Evolutionary conservation across 2,113 vertebrate genomes (phyloP).

Genomic region (Nerophis lumbriciformis): DNA sequence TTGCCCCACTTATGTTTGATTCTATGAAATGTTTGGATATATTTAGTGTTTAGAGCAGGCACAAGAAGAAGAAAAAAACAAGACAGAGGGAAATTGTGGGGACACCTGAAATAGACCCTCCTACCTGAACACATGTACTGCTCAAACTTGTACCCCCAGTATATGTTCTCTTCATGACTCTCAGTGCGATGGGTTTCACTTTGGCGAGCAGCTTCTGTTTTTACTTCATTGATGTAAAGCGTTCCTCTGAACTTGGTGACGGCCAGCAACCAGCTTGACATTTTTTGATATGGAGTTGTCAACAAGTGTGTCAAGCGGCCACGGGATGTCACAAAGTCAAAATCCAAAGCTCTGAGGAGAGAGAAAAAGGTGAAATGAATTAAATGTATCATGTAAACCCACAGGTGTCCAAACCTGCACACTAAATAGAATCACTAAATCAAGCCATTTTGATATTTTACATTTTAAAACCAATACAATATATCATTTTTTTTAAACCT

Average conservation of each 20-base stretch:
- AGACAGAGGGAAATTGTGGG: no score
- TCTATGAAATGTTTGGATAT: no score
- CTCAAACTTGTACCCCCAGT: slow-evolving; percentile 92
- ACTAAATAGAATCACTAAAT: no score
- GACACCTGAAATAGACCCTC: no score
- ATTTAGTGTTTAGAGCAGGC: no score
- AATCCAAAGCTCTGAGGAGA: slow-evolving; percentile 70
- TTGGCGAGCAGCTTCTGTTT: slow-evolving; percentile 71
- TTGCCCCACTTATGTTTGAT: no score
- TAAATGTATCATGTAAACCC: no score
- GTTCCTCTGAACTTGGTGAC: slow-evolving; percentile 77
- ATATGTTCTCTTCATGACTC: slow-evolving; percentile 77
- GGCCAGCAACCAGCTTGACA: slow-evolving; percentile 83
- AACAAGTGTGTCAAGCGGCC: slow-evolving; percentile 87
- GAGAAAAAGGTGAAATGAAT: background rate
- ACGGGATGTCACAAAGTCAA: slow-evolving; percentile 84
- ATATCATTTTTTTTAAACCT: no score
- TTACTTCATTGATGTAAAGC: slow-evolving; percentile 84
- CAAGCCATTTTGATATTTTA: no score
- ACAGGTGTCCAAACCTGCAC: no score
- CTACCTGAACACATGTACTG: slow-evolving; percentile 85
- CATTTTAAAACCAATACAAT: no score
- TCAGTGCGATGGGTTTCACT: slow-evolving; percentile 68
- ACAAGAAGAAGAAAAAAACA: no score
- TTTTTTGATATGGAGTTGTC: slow-evolving; percentile 81